Base-by-base conservation (phyloP, 1,140 invertebrate species). In the Drosophila tsacasi region DNA sequence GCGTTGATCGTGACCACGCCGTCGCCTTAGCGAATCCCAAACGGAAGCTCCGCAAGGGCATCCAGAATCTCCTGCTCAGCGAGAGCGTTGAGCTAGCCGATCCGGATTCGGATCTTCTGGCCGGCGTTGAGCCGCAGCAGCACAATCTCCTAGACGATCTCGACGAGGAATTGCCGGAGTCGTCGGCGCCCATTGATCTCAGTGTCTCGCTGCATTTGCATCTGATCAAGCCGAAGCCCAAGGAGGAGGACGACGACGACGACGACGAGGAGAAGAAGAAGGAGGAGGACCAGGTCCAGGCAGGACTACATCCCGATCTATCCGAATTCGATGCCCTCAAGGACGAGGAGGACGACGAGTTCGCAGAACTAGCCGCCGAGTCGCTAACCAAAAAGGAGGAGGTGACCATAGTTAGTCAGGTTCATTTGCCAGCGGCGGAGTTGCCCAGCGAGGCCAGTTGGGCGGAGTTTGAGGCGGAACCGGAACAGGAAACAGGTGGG, bases 71-170 rank as follows among this genome's bases (percentile, higher is more conserved):
- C 4, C 81, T 97, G 35, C 92, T 97, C 32, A 96, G 95, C 63
- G 96, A 95, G 84, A 95, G 95, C 76, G 95, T 96, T 42, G 94
- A 94, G 49, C 92, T 93, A 64, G 87, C 78, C 49, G 81, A 87
- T 63, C 57, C 60, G 47, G 92, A 93, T 17, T 83, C 83, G 47
- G 93, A 93, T 81, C 64, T 79, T 0, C n/a, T 79, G 0, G 83
- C 82, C 17, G 49, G 59, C 9, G 85, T 47, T 13, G 90, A 92
- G 75, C 79, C 87, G 64, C 81, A 93, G 57, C 96, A 95, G 58
- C 96, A 95, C 85, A 96, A 96, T 87, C 94, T 97, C 57, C 93
- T 97, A 19, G 97, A 97, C 87, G 95, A 96, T 79, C 96, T 97
- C 25, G 95, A 95, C 81, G 94, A 96, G 75, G 93, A 95, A 49